phyloP scores from a whole-genome alignment of 2,113 vertebrate genomes.

The Gasterosteus aculeatus region DNA sequence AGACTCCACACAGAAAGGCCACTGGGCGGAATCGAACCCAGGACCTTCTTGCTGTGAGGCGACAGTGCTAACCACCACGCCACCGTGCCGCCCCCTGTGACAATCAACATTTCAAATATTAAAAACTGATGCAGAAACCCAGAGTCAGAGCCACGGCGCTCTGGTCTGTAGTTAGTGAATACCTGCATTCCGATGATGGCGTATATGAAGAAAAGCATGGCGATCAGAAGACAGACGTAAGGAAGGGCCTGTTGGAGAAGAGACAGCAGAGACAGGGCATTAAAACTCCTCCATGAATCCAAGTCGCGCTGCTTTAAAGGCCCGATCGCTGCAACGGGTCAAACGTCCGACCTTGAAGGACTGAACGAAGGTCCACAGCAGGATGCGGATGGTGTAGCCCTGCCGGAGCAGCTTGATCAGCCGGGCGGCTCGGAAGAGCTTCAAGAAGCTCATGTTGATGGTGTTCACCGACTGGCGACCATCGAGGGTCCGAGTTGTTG shows the following conservation, averaged over 20 bases:
- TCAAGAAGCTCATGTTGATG: constrained; percentile 99
- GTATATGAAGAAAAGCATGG: constrained; percentile 99
- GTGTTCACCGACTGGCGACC: constrained; percentile 84
- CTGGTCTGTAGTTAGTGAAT: not conserved
- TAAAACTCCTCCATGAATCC: not conserved
- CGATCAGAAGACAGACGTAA: constrained; percentile 97
- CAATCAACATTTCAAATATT: not conserved
- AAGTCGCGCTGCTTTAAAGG: too few relatives aligned
- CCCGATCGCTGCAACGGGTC: not conserved
- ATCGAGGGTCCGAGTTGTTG: constrained; percentile 36
- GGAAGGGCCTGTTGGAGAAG: constrained; percentile 88
- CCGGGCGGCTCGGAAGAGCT: constrained; percentile 94
- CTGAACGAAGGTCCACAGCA: constrained; percentile 98
- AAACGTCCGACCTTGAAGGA: constrained; percentile 91
- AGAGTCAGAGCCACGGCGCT: not conserved
- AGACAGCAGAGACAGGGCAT: constrained; percentile 11
- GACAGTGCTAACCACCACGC: too few relatives aligned
- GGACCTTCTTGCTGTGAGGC: too few relatives aligned
- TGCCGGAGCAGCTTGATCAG: constrained; percentile 97
- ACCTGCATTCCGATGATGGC: constrained; percentile 99
- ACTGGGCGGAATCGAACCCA: too few relatives aligned
- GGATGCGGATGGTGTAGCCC: constrained; percentile 97
- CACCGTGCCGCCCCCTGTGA: too few relatives aligned
- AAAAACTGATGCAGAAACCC: not conserved
- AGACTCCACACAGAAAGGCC: too few relatives aligned